phyloP scores from a whole-genome alignment of 2,113 vertebrate species.

The Malaclemys terrapin region DNA sequence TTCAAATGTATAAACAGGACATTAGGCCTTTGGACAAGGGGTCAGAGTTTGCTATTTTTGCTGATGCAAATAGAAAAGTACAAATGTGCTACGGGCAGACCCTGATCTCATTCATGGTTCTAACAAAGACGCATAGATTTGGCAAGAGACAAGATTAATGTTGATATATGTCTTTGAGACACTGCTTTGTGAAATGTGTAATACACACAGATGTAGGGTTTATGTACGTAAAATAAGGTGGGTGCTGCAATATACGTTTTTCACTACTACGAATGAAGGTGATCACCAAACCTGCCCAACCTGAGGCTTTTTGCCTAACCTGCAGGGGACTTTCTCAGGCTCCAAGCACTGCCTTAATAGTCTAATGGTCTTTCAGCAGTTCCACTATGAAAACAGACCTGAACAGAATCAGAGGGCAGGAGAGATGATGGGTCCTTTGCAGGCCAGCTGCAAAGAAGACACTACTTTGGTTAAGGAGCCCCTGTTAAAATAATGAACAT shows the following conservation, averaged over 20 bases:
- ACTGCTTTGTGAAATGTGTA: not conserved
- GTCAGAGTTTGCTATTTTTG: not conserved
- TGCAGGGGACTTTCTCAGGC: not conserved
- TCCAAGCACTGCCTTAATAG: not conserved
- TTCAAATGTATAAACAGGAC: rapidly evolving
- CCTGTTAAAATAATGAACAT: not conserved
- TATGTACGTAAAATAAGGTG: not conserved
- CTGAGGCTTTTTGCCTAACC: not conserved
- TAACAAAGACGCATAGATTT: not conserved
- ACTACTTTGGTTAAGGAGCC: not conserved
- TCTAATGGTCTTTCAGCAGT: not conserved
- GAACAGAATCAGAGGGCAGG: not conserved
- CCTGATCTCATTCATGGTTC: not conserved
- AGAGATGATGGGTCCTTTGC: not conserved
- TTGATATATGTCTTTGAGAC: not conserved
- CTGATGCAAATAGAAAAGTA: not conserved
- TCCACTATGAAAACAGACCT: not conserved
- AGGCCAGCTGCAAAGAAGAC: not conserved
- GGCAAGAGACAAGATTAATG: not conserved
- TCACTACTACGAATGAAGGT: not conserved
- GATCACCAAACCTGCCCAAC: not conserved
- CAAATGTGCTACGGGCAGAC: not conserved
- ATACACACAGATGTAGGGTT: not conserved
- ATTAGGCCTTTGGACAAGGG: not conserved
- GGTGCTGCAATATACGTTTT: not conserved